A percentile compares a stretch with the other conserved stretches of the same genome.
Evolutionary conservation across 2,797 vertebrate genomes (phyloP).

Genomic region (Tympanoctomys barrerae): DNA sequence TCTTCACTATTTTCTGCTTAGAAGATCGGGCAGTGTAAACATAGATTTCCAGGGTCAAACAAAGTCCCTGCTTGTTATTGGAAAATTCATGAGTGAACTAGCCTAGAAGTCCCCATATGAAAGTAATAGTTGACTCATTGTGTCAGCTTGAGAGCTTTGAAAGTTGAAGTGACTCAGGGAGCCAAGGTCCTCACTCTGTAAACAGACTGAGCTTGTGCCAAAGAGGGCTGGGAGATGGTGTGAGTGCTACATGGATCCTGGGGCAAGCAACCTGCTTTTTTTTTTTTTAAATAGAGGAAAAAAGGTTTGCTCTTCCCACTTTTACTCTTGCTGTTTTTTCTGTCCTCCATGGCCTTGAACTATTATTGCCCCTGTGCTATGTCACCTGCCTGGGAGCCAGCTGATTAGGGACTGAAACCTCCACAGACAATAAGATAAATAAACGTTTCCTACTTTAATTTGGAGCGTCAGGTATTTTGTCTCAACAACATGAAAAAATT

Average conservation of each 20-base stretch:
- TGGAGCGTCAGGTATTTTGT: neutral
- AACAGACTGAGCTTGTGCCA: neutral
- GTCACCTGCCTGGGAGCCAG: neutral
- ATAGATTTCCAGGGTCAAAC: slow-evolving; percentile 1
- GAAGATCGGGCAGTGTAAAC: neutral
- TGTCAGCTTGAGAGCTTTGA: neutral
- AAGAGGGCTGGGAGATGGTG: neutral
- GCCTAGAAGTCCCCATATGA: neutral
- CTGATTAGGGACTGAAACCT: neutral
- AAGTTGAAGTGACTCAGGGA: neutral
- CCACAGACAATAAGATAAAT: neutral
- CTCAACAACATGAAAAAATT: neutral
- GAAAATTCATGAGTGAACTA: neutral
- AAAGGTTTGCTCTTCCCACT: neutral
- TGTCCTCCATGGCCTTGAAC: neutral
- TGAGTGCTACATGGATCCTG: neutral
- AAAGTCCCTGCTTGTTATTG: neutral
- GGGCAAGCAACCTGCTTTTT: neutral
- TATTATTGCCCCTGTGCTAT: neutral
- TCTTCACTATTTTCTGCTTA: neutral
- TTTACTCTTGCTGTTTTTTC: neutral
- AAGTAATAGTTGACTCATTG: neutral
- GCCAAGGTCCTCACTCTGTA: neutral
- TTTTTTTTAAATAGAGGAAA: neutral
- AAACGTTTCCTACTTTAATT: neutral